Evolutionary conservation across 2,888 invertebrate species (phyloP).

Genomic region (Spodoptera exigua): DNA sequence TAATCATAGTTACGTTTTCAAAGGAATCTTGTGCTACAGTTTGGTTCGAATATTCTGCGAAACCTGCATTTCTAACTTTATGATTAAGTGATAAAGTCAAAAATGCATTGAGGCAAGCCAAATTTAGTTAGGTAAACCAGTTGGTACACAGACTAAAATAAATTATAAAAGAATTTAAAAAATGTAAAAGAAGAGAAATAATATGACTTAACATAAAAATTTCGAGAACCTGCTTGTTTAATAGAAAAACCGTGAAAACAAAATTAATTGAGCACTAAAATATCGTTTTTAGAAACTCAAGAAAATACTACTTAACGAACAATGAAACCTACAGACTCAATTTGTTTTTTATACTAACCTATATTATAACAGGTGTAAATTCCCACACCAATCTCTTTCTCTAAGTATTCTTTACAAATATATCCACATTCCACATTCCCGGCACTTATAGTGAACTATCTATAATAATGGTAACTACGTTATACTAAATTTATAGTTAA

Average conservation of each 20-base stretch:
- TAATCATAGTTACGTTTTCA: too few species aligned
- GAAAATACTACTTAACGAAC: constrained; percentile 2
- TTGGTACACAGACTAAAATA: too few species aligned
- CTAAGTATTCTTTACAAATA: constrained; percentile 52
- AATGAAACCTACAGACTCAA: background rate
- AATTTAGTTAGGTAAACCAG: too few species aligned
- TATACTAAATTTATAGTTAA: constrained; percentile 55
- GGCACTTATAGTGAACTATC: constrained; percentile 73
- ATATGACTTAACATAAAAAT: background rate
- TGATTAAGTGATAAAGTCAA: too few species aligned
- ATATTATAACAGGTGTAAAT: constrained; percentile 32
- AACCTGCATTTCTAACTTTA: too few species aligned
- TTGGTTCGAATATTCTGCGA: too few species aligned
- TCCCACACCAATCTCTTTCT: constrained; percentile 38
- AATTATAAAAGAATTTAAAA: too few species aligned
- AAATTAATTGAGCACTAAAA: constrained; percentile 3
- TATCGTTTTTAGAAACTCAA: constrained; percentile 10
- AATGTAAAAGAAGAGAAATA: too few species aligned
- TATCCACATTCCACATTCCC: constrained; percentile 85
- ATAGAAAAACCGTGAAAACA: background rate
- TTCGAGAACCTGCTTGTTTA: background rate
- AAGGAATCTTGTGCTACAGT: too few species aligned
- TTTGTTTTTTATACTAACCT: constrained; percentile 1
- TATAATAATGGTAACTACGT: constrained; percentile 72
- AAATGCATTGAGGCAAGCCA: too few species aligned